Base-by-base conservation (phyloP, 2,888 invertebrate genomes). In the Craniophora ligustri region DNA sequence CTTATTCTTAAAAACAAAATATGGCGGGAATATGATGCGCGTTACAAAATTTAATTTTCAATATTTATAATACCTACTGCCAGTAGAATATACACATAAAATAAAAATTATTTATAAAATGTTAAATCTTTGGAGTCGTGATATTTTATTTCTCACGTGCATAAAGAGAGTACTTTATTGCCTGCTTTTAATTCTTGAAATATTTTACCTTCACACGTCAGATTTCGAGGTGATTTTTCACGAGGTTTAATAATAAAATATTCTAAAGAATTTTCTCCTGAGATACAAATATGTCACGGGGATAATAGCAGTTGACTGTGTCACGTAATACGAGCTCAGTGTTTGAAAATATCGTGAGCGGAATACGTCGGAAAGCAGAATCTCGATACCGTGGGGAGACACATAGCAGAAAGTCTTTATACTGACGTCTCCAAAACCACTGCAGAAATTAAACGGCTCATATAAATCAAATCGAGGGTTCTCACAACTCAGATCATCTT, bases 341-440 rank as follows among this genome's bases (percentile, higher is more conserved):
- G 65, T 67, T 67, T 69, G 53, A 53, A 69, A 49, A 69, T 64
- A 58, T 64, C 69, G 70, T 66, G 66, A 47, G 65, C 30, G 32
- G 69, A 69, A 69, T 64, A 64, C 15, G 30, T 23, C 16, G 45
- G 21, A 18, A 18, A 18, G 50, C 38, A 41, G 40, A n/a, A 48
- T 53, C 19, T 30, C 34, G 32, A 40, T 53, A 28, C 2, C 3
- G 45, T 23, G 26, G 54, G 16, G 5, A 44, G 30, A 21, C 21
- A 31, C 23, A 31, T 15, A 18, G 14, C 39, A 46, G 40, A 26
- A 21, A 30, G 18, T 28, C 13, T 45, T 44, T 42, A 23, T 40
- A 28, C 16, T 23, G 36, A 35, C 34, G 39, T 34, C 36, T 42
- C 31, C 19, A 15, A 16, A 47, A 44, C 21, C 39, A 6, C 14